Percentiles rank a stretch among this genome's conserved stretches.
These are phyloP conservation scores for Eupithecia subfuscata DNA, from an alignment of 2,888 invertebrate genomes.

Conservation along the genomic window DNA sequence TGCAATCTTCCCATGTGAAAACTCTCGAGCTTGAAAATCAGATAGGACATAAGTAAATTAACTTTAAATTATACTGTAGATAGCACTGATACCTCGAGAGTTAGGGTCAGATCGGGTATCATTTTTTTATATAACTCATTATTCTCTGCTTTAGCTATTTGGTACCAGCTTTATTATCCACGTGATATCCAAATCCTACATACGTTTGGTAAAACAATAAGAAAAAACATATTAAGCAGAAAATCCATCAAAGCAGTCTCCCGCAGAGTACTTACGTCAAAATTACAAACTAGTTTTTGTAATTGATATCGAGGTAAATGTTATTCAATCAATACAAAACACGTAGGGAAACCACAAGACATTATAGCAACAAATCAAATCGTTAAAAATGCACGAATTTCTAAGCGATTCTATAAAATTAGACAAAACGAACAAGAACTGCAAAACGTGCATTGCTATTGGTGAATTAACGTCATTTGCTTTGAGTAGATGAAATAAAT, in stretches of 20 bases:
- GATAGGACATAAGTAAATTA: slow-evolving; percentile 36
- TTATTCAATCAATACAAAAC: slow-evolving; percentile 10
- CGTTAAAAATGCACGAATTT: background rate
- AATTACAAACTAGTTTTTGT: slow-evolving; percentile 26
- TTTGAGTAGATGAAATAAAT: background rate
- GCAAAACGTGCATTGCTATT: background rate
- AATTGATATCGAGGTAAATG: slow-evolving; percentile 14
- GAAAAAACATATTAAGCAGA: slow-evolving; percentile 16
- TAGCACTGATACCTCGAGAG: slow-evolving; percentile 5
- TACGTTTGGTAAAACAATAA: background rate
- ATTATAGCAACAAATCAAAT: background rate
- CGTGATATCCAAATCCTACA: background rate
- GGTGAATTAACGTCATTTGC: background rate
- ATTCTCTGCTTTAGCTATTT: background rate
- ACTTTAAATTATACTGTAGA: slow-evolving; percentile 25
- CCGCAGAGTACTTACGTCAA: slow-evolving; percentile 4
- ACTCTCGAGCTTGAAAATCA: slow-evolving; percentile 44
- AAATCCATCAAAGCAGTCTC: slow-evolving; percentile 9
- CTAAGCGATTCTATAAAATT: background rate
- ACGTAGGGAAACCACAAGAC: slow-evolving; percentile 21
- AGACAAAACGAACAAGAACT: background rate
- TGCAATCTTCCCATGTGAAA: slow-evolving; percentile 64
- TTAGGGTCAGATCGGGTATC: background rate
- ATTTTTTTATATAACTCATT: background rate
- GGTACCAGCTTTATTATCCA: background rate